Conservation (phyloP, 2,797 vertebrate species). For the Typhlichthys eigenmanni region DNA sequence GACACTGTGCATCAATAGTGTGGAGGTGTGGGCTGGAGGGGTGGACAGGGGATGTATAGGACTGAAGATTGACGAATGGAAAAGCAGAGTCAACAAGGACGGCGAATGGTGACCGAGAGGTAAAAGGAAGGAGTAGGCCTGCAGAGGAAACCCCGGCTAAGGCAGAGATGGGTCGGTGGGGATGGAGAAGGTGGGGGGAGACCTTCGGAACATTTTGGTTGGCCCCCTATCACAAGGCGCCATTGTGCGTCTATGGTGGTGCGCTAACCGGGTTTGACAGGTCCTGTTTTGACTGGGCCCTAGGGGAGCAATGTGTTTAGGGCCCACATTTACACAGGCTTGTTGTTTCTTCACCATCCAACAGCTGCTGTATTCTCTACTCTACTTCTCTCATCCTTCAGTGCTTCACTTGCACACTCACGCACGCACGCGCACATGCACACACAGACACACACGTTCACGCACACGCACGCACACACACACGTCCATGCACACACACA, state of each 20-base stretch:
- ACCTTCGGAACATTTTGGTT: conserved; percentile 39
- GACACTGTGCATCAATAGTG: conserved; percentile 40
- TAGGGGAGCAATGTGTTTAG: conserved; percentile 69
- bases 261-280: conserved; percentile 63
- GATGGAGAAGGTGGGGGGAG: conserved; percentile 9
- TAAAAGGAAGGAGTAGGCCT: conserved; percentile 13
- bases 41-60: background rate
- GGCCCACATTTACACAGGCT: conserved; percentile 65
- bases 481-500: no score
- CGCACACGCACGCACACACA: no score
- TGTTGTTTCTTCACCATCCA: conserved; percentile 58
- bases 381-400: conserved; percentile 19
- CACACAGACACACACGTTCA: no score
- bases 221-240: conserved; percentile 56
- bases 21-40: conserved; percentile 5
- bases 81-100: conserved; percentile 9
- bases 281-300: conserved; percentile 58
- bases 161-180: conserved; percentile 29
- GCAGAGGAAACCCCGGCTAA: conserved; percentile 32
- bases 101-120: background rate
- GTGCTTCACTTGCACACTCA: conserved; percentile 30
- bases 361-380: conserved; percentile 43
- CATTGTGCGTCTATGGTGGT: conserved; percentile 57
- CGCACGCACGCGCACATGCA: no score
- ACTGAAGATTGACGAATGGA: background rate